Evolutionary conservation across 2,797 vertebrate species (phyloP).

Genomic region (Hydrocynus forskahlii): DNA sequence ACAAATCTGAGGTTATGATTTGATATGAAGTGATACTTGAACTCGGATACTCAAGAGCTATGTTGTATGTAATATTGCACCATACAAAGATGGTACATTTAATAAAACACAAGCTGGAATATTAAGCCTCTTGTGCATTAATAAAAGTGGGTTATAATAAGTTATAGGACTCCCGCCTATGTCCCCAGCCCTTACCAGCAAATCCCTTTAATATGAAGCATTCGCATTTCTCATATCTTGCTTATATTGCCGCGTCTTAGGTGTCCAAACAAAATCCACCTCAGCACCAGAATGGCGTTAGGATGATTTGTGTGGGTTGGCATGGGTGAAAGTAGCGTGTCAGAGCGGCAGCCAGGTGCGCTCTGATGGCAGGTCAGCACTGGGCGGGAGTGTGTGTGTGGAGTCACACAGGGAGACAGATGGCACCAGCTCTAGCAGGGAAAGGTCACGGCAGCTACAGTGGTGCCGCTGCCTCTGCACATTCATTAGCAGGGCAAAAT

Average conservation of each 20-base stretch:
- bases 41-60: conserved; percentile 35
- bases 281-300: conserved; percentile 29
- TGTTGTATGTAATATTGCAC: conserved; percentile 50
- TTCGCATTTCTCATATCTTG: conserved; percentile 52
- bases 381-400: conserved; percentile 60
- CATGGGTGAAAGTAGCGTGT: conserved; percentile 22
- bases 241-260: conserved; percentile 47
- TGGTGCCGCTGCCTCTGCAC: conserved; percentile 76
- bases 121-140: conserved; percentile 56
- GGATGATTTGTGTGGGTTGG: conserved; percentile 24
- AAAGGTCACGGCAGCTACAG: conserved; percentile 70
- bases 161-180: conserved; percentile 45
- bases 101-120: conserved; percentile 58
- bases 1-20: conserved; percentile 49
- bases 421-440: conserved; percentile 68
- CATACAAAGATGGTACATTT: conserved; percentile 44
- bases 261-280: conserved; percentile 37
- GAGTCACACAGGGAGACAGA: conserved; percentile 78
- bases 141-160: conserved; percentile 59
- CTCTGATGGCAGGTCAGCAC: conserved; percentile 48
- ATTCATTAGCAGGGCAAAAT: conserved; percentile 73
- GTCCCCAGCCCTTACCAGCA: conserved; percentile 39
- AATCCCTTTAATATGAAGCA: conserved; percentile 58
- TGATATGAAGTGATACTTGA: conserved; percentile 49
- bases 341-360: conserved; percentile 20